phyloP scores from a whole-genome alignment of 2,888 invertebrate genomes.

The Taphrorychus bicolor region DNA sequence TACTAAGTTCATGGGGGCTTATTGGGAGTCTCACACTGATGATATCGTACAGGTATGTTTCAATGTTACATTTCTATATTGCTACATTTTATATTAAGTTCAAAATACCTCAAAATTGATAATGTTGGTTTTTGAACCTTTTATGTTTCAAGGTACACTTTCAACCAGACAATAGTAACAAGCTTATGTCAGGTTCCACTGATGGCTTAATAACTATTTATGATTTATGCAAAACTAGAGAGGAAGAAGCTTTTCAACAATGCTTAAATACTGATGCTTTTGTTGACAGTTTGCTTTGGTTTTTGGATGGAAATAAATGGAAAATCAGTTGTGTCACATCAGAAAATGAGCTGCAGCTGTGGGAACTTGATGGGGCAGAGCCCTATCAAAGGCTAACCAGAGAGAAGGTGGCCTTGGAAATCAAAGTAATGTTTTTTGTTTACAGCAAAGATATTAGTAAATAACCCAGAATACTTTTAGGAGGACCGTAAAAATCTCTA shows the following conservation, averaged over 20 bases:
- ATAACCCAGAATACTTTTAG: conserved; percentile 51
- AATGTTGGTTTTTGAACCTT: too few relatives aligned
- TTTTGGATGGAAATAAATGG: conserved; percentile 58
- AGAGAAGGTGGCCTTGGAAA: conserved; percentile 61
- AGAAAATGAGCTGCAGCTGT: conserved; percentile 73
- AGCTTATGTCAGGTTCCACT: conserved; percentile 76
- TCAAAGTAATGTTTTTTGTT: too few relatives aligned
- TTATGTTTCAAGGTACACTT: conserved; percentile 71
- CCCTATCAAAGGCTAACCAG: conserved; percentile 66
- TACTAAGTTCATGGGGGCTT: conserved; percentile 73
- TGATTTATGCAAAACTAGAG: conserved; percentile 73
- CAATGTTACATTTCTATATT: too few relatives aligned
- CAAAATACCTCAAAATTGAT: too few relatives aligned
- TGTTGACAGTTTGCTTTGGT: conserved; percentile 71
- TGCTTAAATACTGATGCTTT: conserved; percentile 82
- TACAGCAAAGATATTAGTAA: background rate
- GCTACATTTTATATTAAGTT: too few relatives aligned
- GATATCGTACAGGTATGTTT: conserved; percentile 73
- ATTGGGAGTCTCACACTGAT: conserved; percentile 84
- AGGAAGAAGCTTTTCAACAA: conserved; percentile 81
- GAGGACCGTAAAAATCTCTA: conserved; percentile 71
- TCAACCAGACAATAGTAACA: conserved; percentile 71
- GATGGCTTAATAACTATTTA: conserved; percentile 89
- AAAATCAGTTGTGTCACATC: conserved; percentile 74
- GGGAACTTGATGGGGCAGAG: conserved; percentile 70